phyloP scores from a whole-genome alignment of 2,113 vertebrate genomes.

The Gopherus evgoodei region DNA sequence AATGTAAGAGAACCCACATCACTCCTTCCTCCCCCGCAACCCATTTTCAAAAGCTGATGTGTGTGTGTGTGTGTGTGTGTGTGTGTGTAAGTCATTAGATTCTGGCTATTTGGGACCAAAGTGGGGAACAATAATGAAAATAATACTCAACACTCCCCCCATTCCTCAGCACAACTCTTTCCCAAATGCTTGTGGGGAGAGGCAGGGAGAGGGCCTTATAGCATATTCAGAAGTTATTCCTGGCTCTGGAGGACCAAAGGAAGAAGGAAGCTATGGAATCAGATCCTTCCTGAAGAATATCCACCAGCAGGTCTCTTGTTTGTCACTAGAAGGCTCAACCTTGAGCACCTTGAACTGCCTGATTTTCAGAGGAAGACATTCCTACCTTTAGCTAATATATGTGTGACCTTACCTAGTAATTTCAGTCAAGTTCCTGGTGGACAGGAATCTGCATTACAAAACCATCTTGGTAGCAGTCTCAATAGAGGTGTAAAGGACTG shows the following conservation, averaged over 20 bases:
- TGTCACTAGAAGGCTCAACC: neutral
- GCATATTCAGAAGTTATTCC: neutral
- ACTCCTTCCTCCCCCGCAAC: neutral
- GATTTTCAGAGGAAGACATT: neutral
- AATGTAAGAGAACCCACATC: neutral
- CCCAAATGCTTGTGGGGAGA: neutral
- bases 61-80: too few relatives aligned
- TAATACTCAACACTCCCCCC: neutral
- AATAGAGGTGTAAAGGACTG: neutral
- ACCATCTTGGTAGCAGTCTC: neutral
- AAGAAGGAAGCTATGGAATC: neutral
- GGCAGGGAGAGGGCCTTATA: neutral
- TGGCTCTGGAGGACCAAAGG: neutral
- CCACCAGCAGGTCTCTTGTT: neutral
- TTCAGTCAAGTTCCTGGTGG: neutral
- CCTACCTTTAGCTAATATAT: neutral
- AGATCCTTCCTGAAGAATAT: neutral
- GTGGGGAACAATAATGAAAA: neutral
- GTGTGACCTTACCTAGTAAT: neutral
- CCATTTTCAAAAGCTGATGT: neutral
- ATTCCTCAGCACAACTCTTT: neutral
- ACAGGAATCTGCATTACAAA: neutral
- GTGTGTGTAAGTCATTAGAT: neutral
- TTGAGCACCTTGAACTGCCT: neutral
- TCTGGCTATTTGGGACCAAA: neutral